Percentiles rank a stretch among this genome's conserved stretches.
Evolutionary conservation across 1,140 invertebrate genomes (phyloP).

Genomic region (Protaetia brevitarsis): DNA sequence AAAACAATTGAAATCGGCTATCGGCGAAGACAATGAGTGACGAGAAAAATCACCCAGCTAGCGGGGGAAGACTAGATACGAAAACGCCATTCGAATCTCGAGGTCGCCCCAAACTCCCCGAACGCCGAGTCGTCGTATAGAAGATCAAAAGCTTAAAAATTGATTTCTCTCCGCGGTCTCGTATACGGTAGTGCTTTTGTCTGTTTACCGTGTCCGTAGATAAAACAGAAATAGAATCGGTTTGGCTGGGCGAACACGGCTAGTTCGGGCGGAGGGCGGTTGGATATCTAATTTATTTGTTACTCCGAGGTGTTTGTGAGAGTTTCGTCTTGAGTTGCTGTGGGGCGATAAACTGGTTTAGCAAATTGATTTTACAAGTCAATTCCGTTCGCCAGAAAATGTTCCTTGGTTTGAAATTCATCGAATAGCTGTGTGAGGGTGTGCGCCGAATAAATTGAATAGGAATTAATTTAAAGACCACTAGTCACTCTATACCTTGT

Average conservation of each 20-base stretch:
- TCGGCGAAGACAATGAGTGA: not conserved
- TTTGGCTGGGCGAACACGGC: not conserved
- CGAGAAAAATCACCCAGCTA: not conserved
- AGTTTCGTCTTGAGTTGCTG: not conserved
- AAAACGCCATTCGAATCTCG: not conserved
- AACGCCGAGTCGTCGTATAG: not conserved
- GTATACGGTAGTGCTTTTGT: not conserved
- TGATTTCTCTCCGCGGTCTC: not conserved
- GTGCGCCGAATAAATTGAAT: too few species aligned
- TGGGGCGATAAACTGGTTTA: not conserved
- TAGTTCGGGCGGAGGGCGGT: not conserved
- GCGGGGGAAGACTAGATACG: not conserved
- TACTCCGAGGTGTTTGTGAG: not conserved
- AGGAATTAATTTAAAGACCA: too few species aligned
- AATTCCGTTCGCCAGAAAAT: not conserved
- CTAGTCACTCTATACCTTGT: not conserved
- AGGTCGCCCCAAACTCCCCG: not conserved
- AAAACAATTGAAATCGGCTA: not conserved
- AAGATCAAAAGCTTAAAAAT: not conserved
- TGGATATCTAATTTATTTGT: not conserved
- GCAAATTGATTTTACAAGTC: not conserved
- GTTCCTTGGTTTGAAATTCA: not conserved
- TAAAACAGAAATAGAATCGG: not conserved
- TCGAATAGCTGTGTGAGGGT: too few species aligned
- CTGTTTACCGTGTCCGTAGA: not conserved